Conservation (phyloP, 2,797 vertebrate genomes). For the Linurgus olivaceus region DNA sequence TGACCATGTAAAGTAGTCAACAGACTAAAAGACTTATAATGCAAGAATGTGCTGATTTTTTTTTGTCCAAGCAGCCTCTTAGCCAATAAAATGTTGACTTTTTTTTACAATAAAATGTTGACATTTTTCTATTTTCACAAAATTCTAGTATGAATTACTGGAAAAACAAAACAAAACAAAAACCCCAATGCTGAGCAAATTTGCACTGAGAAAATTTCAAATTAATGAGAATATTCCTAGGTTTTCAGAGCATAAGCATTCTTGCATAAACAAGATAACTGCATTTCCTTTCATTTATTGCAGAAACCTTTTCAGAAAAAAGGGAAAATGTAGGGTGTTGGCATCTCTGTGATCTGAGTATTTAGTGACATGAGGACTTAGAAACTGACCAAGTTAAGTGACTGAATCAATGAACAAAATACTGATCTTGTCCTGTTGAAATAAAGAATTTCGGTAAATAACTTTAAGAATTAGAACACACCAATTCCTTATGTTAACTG, state of each 20-base stretch:
- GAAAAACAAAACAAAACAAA: neutral
- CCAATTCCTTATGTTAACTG: neutral
- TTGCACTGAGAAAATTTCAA: neutral
- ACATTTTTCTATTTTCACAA: neutral
- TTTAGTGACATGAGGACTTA: neutral
- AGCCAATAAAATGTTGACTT: neutral
- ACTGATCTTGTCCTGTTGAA: neutral
- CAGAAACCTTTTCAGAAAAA: neutral
- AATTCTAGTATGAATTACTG: neutral
- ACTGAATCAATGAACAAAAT: neutral
- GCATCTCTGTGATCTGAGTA: neutral
- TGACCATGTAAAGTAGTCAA: neutral
- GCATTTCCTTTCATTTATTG: neutral
- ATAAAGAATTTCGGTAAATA: neutral
- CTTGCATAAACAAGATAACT: neutral
- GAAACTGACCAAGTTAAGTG: neutral
- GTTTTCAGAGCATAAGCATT: neutral
- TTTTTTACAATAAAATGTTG: neutral
- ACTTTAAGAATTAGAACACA: neutral
- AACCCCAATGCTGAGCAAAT: neutral
- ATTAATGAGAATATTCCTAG: neutral
- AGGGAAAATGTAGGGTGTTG: neutral
- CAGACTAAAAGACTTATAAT: neutral
- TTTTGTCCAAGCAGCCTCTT: neutral
- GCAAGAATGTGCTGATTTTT: neutral